Percentiles rank a stretch among this genome's conserved stretches.
phyloP scores from a whole-genome alignment of 2,113 vertebrate genomes.

The Megaceryle maxima region DNA sequence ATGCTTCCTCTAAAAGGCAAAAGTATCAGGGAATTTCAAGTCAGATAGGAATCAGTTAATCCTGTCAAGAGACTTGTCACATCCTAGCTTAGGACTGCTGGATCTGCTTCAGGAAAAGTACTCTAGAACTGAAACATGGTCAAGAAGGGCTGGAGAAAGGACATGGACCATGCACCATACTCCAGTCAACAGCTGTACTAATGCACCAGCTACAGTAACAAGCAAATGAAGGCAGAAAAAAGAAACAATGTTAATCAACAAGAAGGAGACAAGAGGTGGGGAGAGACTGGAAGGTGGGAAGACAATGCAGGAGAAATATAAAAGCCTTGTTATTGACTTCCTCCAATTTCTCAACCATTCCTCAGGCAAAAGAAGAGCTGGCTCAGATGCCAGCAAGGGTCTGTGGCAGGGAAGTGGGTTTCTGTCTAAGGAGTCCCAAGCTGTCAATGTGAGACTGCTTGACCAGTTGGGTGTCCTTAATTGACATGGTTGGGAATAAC shows the following conservation, averaged over 20 bases:
- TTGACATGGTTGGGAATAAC: neutral
- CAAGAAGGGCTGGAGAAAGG: neutral
- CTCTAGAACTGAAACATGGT: neutral
- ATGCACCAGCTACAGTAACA: neutral
- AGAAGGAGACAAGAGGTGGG: neutral
- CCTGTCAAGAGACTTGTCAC: neutral
- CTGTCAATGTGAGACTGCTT: neutral
- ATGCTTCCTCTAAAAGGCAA: neutral
- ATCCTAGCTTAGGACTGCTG: neutral
- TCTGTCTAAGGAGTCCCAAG: neutral
- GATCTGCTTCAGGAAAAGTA: neutral
- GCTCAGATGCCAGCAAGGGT: neutral
- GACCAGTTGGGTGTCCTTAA: neutral
- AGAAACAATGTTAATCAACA: neutral
- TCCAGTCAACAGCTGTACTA: neutral
- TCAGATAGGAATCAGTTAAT: neutral
- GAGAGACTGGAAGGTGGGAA: neutral
- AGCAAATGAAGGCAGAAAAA: neutral
- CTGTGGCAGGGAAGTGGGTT: neutral
- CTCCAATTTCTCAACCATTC: neutral
- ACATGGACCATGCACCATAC: too few relatives aligned
- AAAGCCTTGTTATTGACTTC: neutral
- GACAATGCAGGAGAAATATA: neutral
- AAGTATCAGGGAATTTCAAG: neutral
- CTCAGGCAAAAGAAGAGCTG: neutral